Evolutionary conservation across 2,888 invertebrate genomes (phyloP).

Genomic region (Falcaria lacertinaria): DNA sequence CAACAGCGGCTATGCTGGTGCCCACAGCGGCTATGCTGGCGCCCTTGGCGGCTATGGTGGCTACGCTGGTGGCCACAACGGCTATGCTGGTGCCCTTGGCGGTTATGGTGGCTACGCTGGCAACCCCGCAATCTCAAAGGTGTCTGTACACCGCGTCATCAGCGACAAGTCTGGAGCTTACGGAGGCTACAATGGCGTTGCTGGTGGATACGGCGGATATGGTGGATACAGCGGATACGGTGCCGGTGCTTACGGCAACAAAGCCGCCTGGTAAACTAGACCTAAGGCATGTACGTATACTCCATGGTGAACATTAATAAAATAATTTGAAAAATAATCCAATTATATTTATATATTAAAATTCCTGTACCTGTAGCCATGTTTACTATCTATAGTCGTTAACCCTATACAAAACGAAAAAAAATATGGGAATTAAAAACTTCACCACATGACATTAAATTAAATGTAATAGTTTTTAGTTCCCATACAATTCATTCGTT

Average conservation of each 20-base stretch:
- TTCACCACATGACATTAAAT: no score
- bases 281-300: background rate
- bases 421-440: no score
- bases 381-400: no score
- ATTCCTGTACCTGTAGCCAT: no score
- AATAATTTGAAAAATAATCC: background rate
- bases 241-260: constrained; percentile 18
- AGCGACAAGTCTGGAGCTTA: constrained; percentile 32
- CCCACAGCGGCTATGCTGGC: constrained; percentile 20
- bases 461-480: no score
- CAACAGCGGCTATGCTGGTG: constrained; percentile 12
- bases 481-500: no score
- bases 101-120: constrained; percentile 11
- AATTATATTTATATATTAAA: background rate
- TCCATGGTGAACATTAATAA: background rate
- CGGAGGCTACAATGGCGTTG: constrained; percentile 18
- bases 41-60: constrained; percentile 8
- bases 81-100: background rate
- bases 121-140: constrained; percentile 40
- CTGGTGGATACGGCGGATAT: constrained; percentile 11
- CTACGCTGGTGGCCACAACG: background rate
- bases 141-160: constrained; percentile 47
- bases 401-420: no score
- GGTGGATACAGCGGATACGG: constrained; percentile 18
- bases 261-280: constrained; percentile 21